These are phyloP conservation scores for Drosophila sulfurigaster DNA, from an alignment of 1,140 invertebrate genomes.

Conservation along the genomic window DNA sequence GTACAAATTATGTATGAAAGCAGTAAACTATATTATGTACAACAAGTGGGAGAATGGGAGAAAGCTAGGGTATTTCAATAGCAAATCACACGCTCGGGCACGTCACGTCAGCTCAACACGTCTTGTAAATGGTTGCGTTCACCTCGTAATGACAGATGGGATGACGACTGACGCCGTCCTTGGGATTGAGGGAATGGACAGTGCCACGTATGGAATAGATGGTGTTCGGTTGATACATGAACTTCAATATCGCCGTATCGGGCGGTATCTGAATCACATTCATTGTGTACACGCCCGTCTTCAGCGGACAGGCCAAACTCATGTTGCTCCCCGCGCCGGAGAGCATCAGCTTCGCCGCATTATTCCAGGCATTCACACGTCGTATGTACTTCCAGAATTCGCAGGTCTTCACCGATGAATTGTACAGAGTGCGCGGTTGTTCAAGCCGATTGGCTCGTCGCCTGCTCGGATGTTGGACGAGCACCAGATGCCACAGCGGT, in stretches of 20 bases:
- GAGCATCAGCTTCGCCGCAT: conserved; percentile 63
- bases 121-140: conserved; percentile 71
- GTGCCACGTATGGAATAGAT: conserved; percentile 65
- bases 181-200: conserved; percentile 52
- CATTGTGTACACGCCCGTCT: conserved; percentile 67
- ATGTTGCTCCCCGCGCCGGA: conserved; percentile 65
- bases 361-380: conserved; percentile 69
- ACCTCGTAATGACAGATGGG: conserved; percentile 68
- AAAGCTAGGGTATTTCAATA: not conserved
- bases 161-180: conserved; percentile 47
- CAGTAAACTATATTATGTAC: too few relatives aligned
- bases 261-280: conserved; percentile 71
- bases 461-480: conserved; percentile 56
- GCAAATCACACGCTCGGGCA: too few relatives aligned
- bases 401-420: conserved; percentile 65
- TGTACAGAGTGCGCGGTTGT: conserved; percentile 61
- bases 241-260: conserved; percentile 70
- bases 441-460: conserved; percentile 28
- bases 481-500: conserved; percentile 65
- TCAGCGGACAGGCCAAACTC: conserved; percentile 70
- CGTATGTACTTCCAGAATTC: conserved; percentile 74
- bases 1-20: too few relatives aligned
- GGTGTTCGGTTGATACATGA: conserved; percentile 77
- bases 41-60: not conserved
- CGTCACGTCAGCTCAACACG: conserved; percentile 41